Percentiles rank a stretch among this genome's conserved stretches.
These are phyloP conservation scores for Rhagologus leucostigma DNA, from an alignment of 2,113 vertebrate genomes.

Conservation along the genomic window DNA sequence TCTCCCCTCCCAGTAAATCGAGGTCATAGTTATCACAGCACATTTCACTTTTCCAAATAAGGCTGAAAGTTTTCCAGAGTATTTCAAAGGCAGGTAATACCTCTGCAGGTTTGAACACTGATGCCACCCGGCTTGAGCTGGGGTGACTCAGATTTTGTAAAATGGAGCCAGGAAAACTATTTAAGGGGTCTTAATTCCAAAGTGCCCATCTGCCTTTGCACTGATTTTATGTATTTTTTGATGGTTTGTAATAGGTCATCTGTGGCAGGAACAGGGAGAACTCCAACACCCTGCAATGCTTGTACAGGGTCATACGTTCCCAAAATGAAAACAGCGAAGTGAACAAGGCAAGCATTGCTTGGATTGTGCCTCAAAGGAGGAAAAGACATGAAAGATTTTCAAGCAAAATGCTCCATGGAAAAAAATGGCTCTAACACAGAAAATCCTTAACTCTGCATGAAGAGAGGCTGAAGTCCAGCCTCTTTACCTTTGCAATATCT, in stretches of 20 bases:
- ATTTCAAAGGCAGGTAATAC: neutral
- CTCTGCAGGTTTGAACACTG: neutral
- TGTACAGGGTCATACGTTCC: neutral
- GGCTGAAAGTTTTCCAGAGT: neutral
- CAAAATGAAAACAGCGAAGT: neutral
- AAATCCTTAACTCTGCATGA: neutral
- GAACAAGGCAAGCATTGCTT: neutral
- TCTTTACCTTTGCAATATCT: neutral
- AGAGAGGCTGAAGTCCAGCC: neutral
- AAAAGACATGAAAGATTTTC: neutral
- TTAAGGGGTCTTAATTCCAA: neutral
- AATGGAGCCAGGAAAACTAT: conserved; percentile 42
- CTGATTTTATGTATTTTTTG: neutral
- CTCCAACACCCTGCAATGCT: rapidly evolving
- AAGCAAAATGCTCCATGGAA: neutral
- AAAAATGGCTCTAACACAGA: neutral
- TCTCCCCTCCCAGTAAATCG: neutral
- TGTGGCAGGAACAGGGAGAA: neutral
- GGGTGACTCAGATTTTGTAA: neutral
- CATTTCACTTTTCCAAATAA: neutral
- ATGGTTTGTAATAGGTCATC: neutral
- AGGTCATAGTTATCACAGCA: neutral
- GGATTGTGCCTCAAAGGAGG: neutral
- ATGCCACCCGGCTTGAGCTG: conserved; percentile 14
- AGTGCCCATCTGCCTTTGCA: neutral